Percentiles rank a stretch among this genome's conserved stretches.
These are phyloP conservation scores for Champsocephalus esox DNA, from an alignment of 2,797 vertebrate genomes.

Conservation along the genomic window DNA sequence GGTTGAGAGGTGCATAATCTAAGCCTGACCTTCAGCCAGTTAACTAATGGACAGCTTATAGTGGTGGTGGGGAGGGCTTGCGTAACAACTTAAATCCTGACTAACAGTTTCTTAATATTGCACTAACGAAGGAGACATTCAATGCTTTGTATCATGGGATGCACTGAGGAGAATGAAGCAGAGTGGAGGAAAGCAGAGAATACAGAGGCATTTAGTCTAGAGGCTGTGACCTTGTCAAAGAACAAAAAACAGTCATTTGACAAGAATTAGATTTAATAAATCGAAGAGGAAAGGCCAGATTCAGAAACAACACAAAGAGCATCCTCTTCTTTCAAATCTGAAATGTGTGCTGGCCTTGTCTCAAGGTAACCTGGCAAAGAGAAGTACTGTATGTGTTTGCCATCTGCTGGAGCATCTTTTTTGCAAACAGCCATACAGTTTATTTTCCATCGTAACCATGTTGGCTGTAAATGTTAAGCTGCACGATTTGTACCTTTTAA, in stretches of 20 bases:
- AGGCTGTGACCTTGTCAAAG: conserved; percentile 55
- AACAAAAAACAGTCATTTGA: conserved; percentile 58
- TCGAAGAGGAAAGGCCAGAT: conserved; percentile 54
- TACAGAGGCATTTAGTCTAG: conserved; percentile 47
- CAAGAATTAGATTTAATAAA: conserved; percentile 50
- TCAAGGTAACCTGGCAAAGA: conserved; percentile 62
- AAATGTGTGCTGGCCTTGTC: conserved; percentile 56
- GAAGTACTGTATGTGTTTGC: conserved; percentile 43
- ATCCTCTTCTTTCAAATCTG: conserved; percentile 38
- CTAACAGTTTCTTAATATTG: conserved; percentile 80
- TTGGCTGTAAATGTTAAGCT: conserved; percentile 30
- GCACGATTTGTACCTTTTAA: conserved; percentile 29
- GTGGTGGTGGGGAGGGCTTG: conserved; percentile 69
- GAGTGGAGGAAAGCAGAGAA: conserved; percentile 28
- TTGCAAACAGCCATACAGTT: conserved; percentile 34
- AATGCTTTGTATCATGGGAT: conserved; percentile 19
- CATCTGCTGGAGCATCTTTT: conserved; percentile 31
- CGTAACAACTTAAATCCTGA: conserved; percentile 73
- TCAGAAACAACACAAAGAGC: conserved; percentile 51
- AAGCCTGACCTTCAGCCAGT: conserved; percentile 86
- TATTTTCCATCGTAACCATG: conserved; percentile 10
- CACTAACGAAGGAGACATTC: conserved; percentile 47
- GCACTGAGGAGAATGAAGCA: neutral
- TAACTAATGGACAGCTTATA: conserved; percentile 86
- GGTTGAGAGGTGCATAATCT: conserved; percentile 89